These are phyloP conservation scores for Homalodisca vitripennis DNA, from an alignment of 1,140 invertebrate genomes.

Conservation along the genomic window DNA sequence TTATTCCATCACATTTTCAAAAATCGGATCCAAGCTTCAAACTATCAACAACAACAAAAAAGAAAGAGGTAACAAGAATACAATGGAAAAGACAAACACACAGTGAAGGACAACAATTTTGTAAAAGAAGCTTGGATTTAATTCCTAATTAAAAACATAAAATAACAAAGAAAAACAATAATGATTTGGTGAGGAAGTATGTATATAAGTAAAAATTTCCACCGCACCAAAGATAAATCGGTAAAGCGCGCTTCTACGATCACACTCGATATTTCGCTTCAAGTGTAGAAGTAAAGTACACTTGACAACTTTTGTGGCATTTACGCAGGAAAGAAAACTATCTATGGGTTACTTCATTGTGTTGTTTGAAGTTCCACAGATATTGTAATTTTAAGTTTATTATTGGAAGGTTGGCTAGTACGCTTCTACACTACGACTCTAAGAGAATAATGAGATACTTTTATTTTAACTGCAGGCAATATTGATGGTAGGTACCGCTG, in stretches of 20 bases:
- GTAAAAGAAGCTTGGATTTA: background rate
- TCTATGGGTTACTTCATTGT: constrained; percentile 1
- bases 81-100: background rate
- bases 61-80: constrained; percentile 15
- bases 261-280: constrained; percentile 4
- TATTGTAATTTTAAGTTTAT: background rate
- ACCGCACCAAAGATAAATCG: constrained; percentile 8
- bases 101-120: background rate
- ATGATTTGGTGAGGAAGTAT: background rate
- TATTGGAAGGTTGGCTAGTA: constrained; percentile 1
- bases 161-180: too few relatives aligned
- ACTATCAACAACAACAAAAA: background rate
- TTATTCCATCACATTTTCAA: too few relatives aligned
- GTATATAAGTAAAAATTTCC: background rate
- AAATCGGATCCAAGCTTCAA: background rate
- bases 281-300: background rate
- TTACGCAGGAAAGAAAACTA: background rate
- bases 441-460: background rate
- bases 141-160: too few relatives aligned
- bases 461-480: background rate
- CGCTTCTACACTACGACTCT: constrained; percentile 14
- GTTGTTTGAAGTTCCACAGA: constrained; percentile 3
- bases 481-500: constrained; percentile 6
- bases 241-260: constrained; percentile 7
- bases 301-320: background rate